These are phyloP conservation scores for Drosophila arizonae DNA, from an alignment of 1,140 invertebrate genomes.

Conservation along the genomic window DNA sequence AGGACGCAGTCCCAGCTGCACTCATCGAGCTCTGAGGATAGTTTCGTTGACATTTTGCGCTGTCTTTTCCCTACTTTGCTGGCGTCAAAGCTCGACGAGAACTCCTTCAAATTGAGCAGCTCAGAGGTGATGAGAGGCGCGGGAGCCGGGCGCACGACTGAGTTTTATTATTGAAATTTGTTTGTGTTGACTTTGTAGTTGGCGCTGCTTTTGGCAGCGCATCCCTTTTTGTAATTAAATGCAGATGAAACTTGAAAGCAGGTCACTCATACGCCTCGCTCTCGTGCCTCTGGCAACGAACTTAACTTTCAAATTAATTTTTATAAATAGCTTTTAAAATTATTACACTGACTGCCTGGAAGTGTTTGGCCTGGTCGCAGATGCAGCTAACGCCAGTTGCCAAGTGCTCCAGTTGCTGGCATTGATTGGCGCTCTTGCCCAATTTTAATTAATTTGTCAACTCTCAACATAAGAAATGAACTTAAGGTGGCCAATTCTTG, in stretches of 20 bases:
- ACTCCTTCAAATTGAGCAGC: slow-evolving; percentile 21
- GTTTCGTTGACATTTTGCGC: slow-evolving; percentile 34
- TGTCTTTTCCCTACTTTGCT: background rate
- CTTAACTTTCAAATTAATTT: slow-evolving; percentile 72
- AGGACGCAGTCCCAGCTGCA: slow-evolving; percentile 28
- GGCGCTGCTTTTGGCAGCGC: slow-evolving; percentile 35
- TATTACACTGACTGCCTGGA: slow-evolving; percentile 43
- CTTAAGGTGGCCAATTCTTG: slow-evolving; percentile 16
- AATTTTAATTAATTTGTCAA: slow-evolving; percentile 73
- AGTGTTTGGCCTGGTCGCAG: slow-evolving; percentile 50
- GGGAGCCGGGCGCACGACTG: slow-evolving; percentile 15
- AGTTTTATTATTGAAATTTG: slow-evolving; percentile 73
- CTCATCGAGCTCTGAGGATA: slow-evolving; percentile 6
- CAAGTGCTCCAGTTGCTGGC: slow-evolving; percentile 35
- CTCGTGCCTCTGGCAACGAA: slow-evolving; percentile 27
- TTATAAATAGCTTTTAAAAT: slow-evolving; percentile 67
- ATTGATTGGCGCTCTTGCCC: slow-evolving; percentile 42
- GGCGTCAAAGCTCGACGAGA: slow-evolving; percentile 5
- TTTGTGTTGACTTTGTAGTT: slow-evolving; percentile 59
- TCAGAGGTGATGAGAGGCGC: background rate
- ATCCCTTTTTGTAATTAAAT: slow-evolving; percentile 76
- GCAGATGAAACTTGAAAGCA: slow-evolving; percentile 72
- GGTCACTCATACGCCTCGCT: slow-evolving; percentile 67
- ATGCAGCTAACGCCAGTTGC: slow-evolving; percentile 59
- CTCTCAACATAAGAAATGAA: background rate